Conservation (phyloP, 2,888 invertebrate species). For the Halocaridina rubra region DNA sequence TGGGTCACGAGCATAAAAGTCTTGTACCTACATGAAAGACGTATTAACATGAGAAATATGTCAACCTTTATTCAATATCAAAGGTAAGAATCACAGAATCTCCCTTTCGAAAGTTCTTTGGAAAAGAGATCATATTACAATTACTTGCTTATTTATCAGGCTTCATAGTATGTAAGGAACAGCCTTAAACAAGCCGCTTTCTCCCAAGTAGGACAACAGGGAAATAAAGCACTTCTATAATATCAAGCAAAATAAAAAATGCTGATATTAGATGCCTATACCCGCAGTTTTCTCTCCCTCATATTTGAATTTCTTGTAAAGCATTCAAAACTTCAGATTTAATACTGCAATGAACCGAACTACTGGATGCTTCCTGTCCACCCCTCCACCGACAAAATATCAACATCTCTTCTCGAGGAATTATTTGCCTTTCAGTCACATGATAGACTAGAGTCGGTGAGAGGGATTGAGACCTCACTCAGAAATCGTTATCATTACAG, state of each 20-base stretch:
- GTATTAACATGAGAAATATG: slow-evolving; percentile 6
- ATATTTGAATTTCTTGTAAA: slow-evolving; percentile 16
- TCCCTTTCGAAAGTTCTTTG: slow-evolving; percentile 38
- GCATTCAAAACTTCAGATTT: not conserved
- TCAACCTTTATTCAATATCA: slow-evolving; percentile 10
- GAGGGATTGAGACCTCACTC: slow-evolving; percentile 16
- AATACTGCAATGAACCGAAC: not conserved
- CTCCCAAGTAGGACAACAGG: no score
- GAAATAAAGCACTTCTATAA: not conserved
- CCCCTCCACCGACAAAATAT: slow-evolving; percentile 4
- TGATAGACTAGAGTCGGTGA: slow-evolving; percentile 22
- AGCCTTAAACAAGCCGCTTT: no score
- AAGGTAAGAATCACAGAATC: slow-evolving; percentile 47
- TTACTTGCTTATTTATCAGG: not conserved
- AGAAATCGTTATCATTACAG: slow-evolving; percentile 56
- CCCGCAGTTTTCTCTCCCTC: not conserved
- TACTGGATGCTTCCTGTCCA: not conserved
- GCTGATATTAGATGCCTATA: not conserved
- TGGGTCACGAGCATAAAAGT: no score
- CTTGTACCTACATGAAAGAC: slow-evolving; percentile 48
- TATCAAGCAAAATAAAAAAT: not conserved
- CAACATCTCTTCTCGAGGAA: not conserved
- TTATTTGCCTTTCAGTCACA: not conserved
- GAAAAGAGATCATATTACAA: slow-evolving; percentile 46
- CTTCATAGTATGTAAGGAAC: not conserved